phyloP scores from a whole-genome alignment of 1,140 invertebrate genomes.

The Atta texana region DNA sequence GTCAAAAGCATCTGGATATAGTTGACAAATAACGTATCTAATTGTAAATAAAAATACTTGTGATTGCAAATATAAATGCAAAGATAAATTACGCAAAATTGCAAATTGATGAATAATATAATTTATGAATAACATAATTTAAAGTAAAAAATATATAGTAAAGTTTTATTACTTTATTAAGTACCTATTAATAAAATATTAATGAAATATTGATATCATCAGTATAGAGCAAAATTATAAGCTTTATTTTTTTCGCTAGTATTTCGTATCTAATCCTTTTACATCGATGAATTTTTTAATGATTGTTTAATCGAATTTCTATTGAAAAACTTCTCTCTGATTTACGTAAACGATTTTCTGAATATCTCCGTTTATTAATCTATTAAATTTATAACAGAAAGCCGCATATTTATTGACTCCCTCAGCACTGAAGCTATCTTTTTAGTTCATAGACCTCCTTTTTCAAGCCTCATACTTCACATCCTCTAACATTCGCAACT shows the following conservation, averaged over 20 bases:
- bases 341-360: background rate
- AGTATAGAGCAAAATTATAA: background rate
- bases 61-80: background rate
- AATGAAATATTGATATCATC: background rate
- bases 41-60: background rate
- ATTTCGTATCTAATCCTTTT: background rate
- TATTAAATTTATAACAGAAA: background rate
- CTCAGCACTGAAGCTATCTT: slow-evolving; percentile 4
- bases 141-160: no score
- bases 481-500: slow-evolving; percentile 6
- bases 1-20: background rate
- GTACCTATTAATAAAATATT: background rate
- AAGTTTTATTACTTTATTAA: slow-evolving; percentile 10
- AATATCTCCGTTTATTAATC: background rate
- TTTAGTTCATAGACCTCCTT: background rate
- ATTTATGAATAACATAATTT: background rate
- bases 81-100: background rate
- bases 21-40: background rate
- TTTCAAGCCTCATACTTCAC: slow-evolving; percentile 4
- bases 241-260: no score
- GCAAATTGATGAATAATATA: background rate
- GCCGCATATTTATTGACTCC: background rate
- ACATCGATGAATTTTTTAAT: background rate
- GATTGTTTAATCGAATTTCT: background rate
- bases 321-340: slow-evolving; percentile 3